Base-by-base conservation (phyloP, 2,888 invertebrate species). In the Lithophane semibrunnea region DNA sequence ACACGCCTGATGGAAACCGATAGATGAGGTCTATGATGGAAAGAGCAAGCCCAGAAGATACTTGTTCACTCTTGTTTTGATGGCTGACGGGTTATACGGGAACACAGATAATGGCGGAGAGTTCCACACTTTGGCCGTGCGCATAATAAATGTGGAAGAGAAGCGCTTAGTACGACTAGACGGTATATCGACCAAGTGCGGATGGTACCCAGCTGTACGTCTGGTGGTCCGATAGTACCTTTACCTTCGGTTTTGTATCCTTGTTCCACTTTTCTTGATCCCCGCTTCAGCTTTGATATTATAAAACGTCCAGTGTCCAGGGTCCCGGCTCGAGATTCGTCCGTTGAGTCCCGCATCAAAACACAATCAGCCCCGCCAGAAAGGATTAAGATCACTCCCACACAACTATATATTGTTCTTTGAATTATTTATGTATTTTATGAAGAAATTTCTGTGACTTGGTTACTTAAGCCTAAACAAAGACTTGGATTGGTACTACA, bases 281-380 rank as follows among this genome's bases (percentile, higher is more conserved):
- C n/a, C 68, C 88, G 85, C 86, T 86, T 78, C 65, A 73, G 75
- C 84, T 75, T 71, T 49, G 68, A 12, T 16, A 82, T 89, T 84
- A 76, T 4, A 63, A 80, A 73, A 74, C 13, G 49, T n/a, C 69
- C 60, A 64, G 37, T 85, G 67, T 71, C 73, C 83, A 85, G 84
- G 88, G 89, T 85, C 85, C 87, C 84, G 87, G 86, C 84, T 86
- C 88, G 87, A 89, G 91, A 90, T 91, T 90, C 91, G 90, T 88
- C 88, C 88, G 88, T 79, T 83, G 87, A 87, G 89, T 90, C 92
- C 91, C 91, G 91, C 93, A 94, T 95, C 95, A 95, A 93, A 94
- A 94, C 92, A 94, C 95, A 94, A 94, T 95, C 91, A 93, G 89
- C 87, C 86, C 86, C 85, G 84, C 88, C 90, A 88, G 87, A 88